Evolutionary conservation across 2,113 vertebrate species (phyloP).

Genomic region (Campylomormyrus numenius): DNA sequence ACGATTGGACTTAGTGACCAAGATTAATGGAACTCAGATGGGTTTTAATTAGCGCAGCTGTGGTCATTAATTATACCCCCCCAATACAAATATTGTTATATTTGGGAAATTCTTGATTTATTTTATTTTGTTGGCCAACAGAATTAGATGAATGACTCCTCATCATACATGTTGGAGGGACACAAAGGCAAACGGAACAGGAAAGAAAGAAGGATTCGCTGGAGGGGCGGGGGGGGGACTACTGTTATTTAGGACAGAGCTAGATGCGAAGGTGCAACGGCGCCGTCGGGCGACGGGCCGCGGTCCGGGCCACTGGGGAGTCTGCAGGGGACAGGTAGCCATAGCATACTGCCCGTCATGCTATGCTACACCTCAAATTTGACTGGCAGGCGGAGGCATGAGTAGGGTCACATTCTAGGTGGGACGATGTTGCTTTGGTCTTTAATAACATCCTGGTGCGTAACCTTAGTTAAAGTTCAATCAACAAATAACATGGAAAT

Average conservation of each 20-base stretch:
- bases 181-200: slow-evolving; percentile 49
- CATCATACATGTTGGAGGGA: slow-evolving; percentile 76
- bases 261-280: slow-evolving; percentile 54
- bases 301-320: neutral
- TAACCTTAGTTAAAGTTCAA: neutral
- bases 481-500: neutral
- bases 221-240: slow-evolving; percentile 51
- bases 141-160: slow-evolving; percentile 97
- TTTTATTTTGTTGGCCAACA: slow-evolving; percentile 83
- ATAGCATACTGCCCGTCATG: neutral
- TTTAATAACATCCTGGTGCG: neutral
- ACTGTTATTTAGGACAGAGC: slow-evolving; percentile 74
- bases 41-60: slow-evolving; percentile 96
- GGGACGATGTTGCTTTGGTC: neutral
- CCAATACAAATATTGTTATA: slow-evolving; percentile 99
- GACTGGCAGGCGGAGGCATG: neutral
- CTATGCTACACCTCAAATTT: neutral
- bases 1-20: slow-evolving; percentile 70
- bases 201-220: slow-evolving; percentile 44
- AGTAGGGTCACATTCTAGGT: neutral
- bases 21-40: slow-evolving; percentile 95
- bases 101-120: slow-evolving; percentile 96
- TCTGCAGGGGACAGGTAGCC: neutral
- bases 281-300: slow-evolving; percentile 18
- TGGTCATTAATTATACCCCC: slow-evolving; percentile 91